Conservation (phyloP, 2,797 vertebrate genomes). For the Oophaga sylvatica region DNA sequence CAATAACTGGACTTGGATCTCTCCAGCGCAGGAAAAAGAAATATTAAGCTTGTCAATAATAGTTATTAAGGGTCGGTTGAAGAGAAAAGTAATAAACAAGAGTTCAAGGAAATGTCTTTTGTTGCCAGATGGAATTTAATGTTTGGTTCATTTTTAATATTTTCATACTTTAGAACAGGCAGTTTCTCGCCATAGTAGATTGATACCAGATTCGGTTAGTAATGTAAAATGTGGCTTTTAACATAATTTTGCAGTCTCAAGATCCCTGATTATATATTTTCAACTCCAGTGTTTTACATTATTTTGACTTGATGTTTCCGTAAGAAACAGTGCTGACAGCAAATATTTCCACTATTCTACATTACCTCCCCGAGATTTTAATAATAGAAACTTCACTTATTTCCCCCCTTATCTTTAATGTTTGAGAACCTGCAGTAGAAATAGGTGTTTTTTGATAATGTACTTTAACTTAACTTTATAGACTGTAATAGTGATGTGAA, state of each 20-base stretch:
- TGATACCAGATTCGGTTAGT: slow-evolving; percentile 59
- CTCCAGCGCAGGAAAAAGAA: slow-evolving; percentile 46
- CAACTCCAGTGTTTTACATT: slow-evolving; percentile 40
- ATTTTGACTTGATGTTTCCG: slow-evolving; percentile 52
- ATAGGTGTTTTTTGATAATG: not conserved
- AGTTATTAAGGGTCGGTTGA: slow-evolving; percentile 60
- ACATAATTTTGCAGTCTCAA: slow-evolving; percentile 54
- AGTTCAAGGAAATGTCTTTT: slow-evolving; percentile 58
- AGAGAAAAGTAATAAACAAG: slow-evolving; percentile 61
- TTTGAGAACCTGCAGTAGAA: slow-evolving; percentile 28
- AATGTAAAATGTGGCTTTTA: slow-evolving; percentile 45
- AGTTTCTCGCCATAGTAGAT: slow-evolving; percentile 36
- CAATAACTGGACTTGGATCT: slow-evolving; percentile 57
- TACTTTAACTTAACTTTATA: not conserved
- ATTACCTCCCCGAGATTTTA: slow-evolving; percentile 46
- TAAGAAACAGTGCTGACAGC: slow-evolving; percentile 39
- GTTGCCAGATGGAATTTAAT: slow-evolving; percentile 61
- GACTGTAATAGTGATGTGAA: not conserved
- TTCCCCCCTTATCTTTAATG: slow-evolving; percentile 8
- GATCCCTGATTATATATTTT: slow-evolving; percentile 54
- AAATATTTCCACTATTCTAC: slow-evolving; percentile 38
- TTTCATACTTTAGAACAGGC: slow-evolving; percentile 55
- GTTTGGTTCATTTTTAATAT: slow-evolving; percentile 57
- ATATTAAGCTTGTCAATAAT: slow-evolving; percentile 61
- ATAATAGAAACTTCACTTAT: slow-evolving; percentile 44